Evolutionary conservation across 2,888 invertebrate species (phyloP).

Genomic region (Athalia cordata): DNA sequence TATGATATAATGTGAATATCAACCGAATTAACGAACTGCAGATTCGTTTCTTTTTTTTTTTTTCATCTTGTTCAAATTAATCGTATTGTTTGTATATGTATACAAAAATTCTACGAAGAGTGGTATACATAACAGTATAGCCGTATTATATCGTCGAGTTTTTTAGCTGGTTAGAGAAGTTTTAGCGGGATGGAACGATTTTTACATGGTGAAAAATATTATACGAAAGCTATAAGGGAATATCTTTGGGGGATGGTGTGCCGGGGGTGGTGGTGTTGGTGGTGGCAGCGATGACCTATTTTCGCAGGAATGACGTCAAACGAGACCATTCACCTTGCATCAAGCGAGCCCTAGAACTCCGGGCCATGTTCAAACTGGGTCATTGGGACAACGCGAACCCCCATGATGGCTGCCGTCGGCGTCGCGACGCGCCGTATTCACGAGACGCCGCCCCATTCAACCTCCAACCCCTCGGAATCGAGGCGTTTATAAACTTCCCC

Average conservation of each 20-base stretch:
- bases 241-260: neutral
- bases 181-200: too few relatives aligned
- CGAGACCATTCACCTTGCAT: conserved; percentile 58
- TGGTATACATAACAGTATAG: too few relatives aligned
- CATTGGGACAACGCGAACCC: conserved; percentile 48
- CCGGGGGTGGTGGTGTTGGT: neutral
- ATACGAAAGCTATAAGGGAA: too few relatives aligned
- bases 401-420: conserved; percentile 23
- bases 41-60: too few relatives aligned
- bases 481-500: conserved; percentile 2
- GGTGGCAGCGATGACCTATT: conserved; percentile 55
- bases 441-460: neutral
- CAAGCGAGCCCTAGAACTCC: conserved; percentile 47
- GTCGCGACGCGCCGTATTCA: neutral
- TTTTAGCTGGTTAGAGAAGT: too few relatives aligned
- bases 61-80: too few relatives aligned
- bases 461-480: conserved; percentile 11
- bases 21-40: too few relatives aligned
- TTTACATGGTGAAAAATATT: too few relatives aligned
- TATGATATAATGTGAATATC: too few relatives aligned
- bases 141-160: too few relatives aligned
- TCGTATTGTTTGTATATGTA: too few relatives aligned
- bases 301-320: conserved; percentile 59
- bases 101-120: too few relatives aligned
- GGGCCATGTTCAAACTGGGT: conserved; percentile 57